Conservation (phyloP, 1,140 invertebrate species). For the Sarcophaga peregrina region DNA sequence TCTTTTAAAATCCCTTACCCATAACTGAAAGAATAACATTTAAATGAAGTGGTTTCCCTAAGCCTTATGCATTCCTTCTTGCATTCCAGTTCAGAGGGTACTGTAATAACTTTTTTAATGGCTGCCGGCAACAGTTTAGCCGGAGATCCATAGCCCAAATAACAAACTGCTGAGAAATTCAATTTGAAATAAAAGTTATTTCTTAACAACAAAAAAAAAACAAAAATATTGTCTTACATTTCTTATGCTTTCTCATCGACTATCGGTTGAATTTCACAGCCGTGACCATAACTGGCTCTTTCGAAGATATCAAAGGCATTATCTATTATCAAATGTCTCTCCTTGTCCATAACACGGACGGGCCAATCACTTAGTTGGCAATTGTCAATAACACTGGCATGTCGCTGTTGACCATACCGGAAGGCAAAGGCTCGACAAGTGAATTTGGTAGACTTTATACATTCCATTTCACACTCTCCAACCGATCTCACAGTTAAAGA, state of each 20-base stretch:
- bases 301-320: conserved; percentile 79
- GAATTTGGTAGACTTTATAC: conserved; percentile 75
- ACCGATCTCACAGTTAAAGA: conserved; percentile 75
- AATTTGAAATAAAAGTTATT: background rate
- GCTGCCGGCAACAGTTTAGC: conserved; percentile 75
- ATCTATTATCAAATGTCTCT: conserved; percentile 71
- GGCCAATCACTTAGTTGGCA: conserved; percentile 81
- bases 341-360: conserved; percentile 72
- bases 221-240: conserved; percentile 57
- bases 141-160: conserved; percentile 77
- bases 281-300: conserved; percentile 80
- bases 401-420: conserved; percentile 74
- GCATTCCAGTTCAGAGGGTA: conserved; percentile 75
- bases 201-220: background rate
- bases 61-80: conserved; percentile 75
- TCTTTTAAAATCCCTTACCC: conserved; percentile 67
- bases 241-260: conserved; percentile 67
- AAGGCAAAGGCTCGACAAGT: conserved; percentile 82
- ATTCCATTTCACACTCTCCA: conserved; percentile 81
- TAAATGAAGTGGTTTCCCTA: conserved; percentile 71
- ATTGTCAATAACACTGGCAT: conserved; percentile 74
- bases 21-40: conserved; percentile 79
- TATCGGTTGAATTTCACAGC: conserved; percentile 75
- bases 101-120: conserved; percentile 72
- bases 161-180: conserved; percentile 71